Evolutionary conservation across 2,888 invertebrate species (phyloP).

Genomic region (Drosophila cognata): DNA sequence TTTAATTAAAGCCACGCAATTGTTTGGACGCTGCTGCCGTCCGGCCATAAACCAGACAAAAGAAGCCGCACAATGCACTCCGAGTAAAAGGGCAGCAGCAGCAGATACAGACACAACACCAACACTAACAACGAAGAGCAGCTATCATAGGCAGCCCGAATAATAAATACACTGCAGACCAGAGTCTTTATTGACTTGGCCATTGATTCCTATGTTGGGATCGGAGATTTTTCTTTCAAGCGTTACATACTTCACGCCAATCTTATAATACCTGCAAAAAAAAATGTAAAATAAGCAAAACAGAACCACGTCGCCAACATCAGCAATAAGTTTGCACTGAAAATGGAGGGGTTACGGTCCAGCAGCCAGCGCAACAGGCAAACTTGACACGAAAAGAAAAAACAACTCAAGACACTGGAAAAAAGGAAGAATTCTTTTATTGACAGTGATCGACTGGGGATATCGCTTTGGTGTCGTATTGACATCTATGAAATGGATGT

Average conservation of each 20-base stretch:
- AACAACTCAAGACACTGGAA: slow-evolving; percentile 9
- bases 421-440: neutral
- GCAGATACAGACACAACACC: slow-evolving; percentile 3
- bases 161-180: neutral
- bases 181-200: neutral
- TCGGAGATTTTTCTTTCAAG: neutral
- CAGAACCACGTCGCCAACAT: slow-evolving; percentile 18
- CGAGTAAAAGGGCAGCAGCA: slow-evolving; percentile 13
- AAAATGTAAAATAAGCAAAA: neutral
- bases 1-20: slow-evolving; percentile 74
- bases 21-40: slow-evolving; percentile 51
- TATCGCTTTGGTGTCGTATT: neutral
- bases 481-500: neutral
- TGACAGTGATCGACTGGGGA: neutral
- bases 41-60: slow-evolving; percentile 55
- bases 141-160: neutral
- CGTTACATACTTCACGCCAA: neutral
- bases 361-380: slow-evolving; percentile 66
- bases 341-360: neutral
- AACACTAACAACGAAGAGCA: slow-evolving; percentile 1
- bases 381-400: slow-evolving; percentile 57
- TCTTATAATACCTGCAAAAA: neutral
- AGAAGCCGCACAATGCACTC: slow-evolving; percentile 44
- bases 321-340: slow-evolving; percentile 21
- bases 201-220: neutral